Conservation (phyloP, 2,797 vertebrate species). For the Melanotaenia boesemani region DNA sequence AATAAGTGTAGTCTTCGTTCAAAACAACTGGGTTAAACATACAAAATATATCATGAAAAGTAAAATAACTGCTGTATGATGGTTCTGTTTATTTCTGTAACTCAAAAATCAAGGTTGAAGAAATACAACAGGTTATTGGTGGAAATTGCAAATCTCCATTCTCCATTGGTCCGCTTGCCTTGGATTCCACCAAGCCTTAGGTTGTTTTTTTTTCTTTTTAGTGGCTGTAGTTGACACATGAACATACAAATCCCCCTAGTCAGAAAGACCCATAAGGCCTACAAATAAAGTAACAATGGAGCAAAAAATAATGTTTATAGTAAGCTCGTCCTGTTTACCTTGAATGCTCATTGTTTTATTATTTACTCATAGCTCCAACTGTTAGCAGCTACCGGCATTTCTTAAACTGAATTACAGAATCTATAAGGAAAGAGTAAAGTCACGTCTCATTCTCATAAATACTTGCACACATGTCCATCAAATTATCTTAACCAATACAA, state of each 20-base stretch:
- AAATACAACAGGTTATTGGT: background rate
- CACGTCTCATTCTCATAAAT: background rate
- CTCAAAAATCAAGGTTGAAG: background rate
- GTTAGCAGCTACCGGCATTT: background rate
- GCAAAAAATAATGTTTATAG: conserved; percentile 10
- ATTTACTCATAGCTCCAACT: background rate
- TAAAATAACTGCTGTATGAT: conserved; percentile 7
- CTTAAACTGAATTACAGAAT: background rate
- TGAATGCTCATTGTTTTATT: background rate
- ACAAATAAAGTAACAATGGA: conserved; percentile 8
- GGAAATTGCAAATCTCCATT: background rate
- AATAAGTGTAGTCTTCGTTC: conserved; percentile 26
- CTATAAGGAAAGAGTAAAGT: conserved; percentile 5
- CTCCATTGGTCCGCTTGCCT: background rate
- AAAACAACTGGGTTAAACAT: background rate
- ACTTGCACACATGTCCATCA: background rate
- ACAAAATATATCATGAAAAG: background rate
- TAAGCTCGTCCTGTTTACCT: background rate
- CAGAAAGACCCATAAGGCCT: background rate
- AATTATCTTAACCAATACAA: background rate
- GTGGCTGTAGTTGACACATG: too few species aligned
- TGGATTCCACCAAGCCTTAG: background rate
- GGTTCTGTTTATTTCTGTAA: background rate
- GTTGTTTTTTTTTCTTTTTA: too few species aligned
- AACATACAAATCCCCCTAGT: background rate